Percentiles rank a stretch among this genome's conserved stretches.
Evolutionary conservation across 2,888 invertebrate species (phyloP).

Genomic region (Netelia virgata): DNA sequence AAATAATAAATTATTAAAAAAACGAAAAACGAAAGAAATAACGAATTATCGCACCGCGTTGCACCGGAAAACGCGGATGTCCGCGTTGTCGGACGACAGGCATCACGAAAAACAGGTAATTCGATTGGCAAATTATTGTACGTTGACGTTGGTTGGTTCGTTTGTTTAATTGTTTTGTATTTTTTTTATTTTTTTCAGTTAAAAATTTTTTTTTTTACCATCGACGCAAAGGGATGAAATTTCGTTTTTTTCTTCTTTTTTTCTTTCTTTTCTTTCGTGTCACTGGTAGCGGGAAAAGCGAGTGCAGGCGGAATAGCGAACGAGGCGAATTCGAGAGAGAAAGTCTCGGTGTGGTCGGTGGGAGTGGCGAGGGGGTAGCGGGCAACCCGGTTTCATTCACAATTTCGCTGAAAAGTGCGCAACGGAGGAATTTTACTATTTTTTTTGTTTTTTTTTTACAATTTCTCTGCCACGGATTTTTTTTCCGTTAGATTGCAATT

Average conservation of each 20-base stretch:
- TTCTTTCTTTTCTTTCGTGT: not conserved
- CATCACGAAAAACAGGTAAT: slow-evolving; percentile 57
- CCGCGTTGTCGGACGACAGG: slow-evolving; percentile 52
- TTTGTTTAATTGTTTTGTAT: not conserved
- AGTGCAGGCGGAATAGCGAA: too few relatives aligned
- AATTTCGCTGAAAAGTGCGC: too few relatives aligned
- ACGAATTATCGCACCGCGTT: slow-evolving; percentile 8
- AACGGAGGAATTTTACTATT: not conserved
- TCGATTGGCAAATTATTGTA: not conserved
- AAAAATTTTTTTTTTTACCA: not conserved
- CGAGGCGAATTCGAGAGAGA: too few relatives aligned
- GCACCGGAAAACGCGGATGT: slow-evolving; percentile 54
- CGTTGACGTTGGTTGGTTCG: not conserved
- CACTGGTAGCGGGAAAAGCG: too few relatives aligned
- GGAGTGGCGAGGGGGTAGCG: too few relatives aligned
- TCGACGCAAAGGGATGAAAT: not conserved
- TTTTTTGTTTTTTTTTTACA: not conserved
- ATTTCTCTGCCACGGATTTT: too few relatives aligned
- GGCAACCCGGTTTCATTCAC: too few relatives aligned
- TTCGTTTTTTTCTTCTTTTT: not conserved
- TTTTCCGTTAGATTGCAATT: too few relatives aligned
- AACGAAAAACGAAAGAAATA: not conserved
- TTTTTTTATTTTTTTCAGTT: not conserved
- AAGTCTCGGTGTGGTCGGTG: too few relatives aligned
- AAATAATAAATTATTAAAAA: slow-evolving; percentile 4